Evolutionary conservation across 1,140 invertebrate genomes (phyloP).

Genomic region (Cydia fagiglandana): DNA sequence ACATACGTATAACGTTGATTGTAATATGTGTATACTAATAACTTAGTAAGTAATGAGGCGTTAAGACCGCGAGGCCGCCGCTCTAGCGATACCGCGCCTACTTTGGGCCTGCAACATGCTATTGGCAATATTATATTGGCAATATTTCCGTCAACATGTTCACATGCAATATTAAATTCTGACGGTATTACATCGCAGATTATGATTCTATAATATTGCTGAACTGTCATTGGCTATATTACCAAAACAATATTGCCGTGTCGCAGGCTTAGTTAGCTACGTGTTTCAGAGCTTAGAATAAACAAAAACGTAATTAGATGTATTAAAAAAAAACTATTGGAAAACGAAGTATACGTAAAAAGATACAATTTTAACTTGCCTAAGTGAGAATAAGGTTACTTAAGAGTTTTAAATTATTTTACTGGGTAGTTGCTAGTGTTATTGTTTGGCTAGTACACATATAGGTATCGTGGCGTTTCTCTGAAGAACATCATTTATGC

Average conservation of each 20-base stretch:
- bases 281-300: slow-evolving; percentile 70
- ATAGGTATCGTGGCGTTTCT: background rate
- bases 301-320: slow-evolving; percentile 65
- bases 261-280: slow-evolving; percentile 42
- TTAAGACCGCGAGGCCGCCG: slow-evolving; percentile 40
- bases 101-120: slow-evolving; percentile 10
- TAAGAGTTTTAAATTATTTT: slow-evolving; percentile 78
- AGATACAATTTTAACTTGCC: slow-evolving; percentile 75
- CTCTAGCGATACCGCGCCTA: slow-evolving; percentile 29
- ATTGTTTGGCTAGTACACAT: slow-evolving; percentile 63
- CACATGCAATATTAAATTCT: background rate
- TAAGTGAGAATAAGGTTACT: slow-evolving; percentile 77
- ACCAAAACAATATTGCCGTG: background rate
- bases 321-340: slow-evolving; percentile 68
- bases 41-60: slow-evolving; percentile 57
- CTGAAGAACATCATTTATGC: background rate
- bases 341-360: slow-evolving; percentile 78
- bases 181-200: background rate
- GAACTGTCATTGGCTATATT: background rate
- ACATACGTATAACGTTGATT: slow-evolving; percentile 77
- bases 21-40: slow-evolving; percentile 78
- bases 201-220: slow-evolving; percentile 12
- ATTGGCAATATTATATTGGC: background rate
- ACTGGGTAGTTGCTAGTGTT: slow-evolving; percentile 74
- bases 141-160: slow-evolving; percentile 1